phyloP scores from a whole-genome alignment of 2,888 invertebrate species.

The Aporophyla nigra region DNA sequence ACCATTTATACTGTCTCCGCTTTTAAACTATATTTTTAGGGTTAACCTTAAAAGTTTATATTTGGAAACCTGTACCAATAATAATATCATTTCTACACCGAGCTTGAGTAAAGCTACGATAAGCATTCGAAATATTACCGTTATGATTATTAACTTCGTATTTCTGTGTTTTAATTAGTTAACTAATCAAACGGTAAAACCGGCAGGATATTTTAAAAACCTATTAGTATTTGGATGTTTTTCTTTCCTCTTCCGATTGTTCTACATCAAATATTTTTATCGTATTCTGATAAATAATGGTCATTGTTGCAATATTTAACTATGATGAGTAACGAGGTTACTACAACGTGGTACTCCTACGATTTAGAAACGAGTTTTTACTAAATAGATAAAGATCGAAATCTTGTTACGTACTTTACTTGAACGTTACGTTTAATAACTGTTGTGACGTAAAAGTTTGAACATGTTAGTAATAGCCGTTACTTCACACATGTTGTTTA shows the following conservation, averaged over 20 bases:
- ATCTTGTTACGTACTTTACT: constrained; percentile 38
- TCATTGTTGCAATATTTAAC: constrained; percentile 39
- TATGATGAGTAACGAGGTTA: constrained; percentile 37
- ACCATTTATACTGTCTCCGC: constrained; percentile 77
- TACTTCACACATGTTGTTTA: constrained; percentile 45
- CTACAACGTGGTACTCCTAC: constrained; percentile 11
- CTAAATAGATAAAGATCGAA: constrained; percentile 54
- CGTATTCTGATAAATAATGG: constrained; percentile 22
- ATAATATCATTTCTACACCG: constrained; percentile 7
- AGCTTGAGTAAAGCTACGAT: constrained; percentile 7
- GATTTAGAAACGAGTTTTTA: constrained; percentile 46
- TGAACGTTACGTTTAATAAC: constrained; percentile 60
- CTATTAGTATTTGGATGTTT: constrained; percentile 16
- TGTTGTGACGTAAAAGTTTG: constrained; percentile 54
- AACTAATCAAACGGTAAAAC: constrained; percentile 38
- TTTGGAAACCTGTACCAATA: constrained; percentile 20
- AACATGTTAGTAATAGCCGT: constrained; percentile 37
- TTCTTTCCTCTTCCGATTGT: constrained; percentile 39
- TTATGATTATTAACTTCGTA: constrained; percentile 27
- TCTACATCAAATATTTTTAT: constrained; percentile 14
- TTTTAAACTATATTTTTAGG: constrained; percentile 71
- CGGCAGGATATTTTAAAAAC: constrained; percentile 21
- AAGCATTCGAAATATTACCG: constrained; percentile 28
- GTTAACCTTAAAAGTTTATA: constrained; percentile 63
- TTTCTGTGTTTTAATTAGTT: constrained; percentile 29